phyloP scores from a whole-genome alignment of 2,888 invertebrate species.

The Drosophila subquinaria region DNA sequence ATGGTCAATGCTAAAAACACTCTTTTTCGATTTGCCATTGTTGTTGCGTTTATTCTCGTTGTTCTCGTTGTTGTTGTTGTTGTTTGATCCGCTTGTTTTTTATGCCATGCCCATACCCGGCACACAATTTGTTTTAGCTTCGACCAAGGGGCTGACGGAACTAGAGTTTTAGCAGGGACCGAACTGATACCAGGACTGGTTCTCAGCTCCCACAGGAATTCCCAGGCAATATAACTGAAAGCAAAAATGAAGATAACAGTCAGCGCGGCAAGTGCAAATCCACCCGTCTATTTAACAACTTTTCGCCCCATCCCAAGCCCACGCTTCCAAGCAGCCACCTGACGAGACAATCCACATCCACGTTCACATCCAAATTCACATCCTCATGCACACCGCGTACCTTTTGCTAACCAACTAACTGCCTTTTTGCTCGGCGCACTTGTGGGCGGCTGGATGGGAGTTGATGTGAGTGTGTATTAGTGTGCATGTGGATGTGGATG shows the following conservation, averaged over 20 bases:
- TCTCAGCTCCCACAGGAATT: slow-evolving; percentile 81
- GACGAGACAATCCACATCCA: slow-evolving; percentile 40
- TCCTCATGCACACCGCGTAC: slow-evolving; percentile 40
- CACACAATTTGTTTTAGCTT: slow-evolving; percentile 71
- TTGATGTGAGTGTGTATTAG: neutral
- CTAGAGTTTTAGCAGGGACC: slow-evolving; percentile 13
- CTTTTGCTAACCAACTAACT: slow-evolving; percentile 76
- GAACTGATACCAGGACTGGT: slow-evolving; percentile 24
- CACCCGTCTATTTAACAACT: slow-evolving; percentile 84
- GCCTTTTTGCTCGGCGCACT: slow-evolving; percentile 71
- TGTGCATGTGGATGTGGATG: slow-evolving; percentile 5
- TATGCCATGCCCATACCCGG: slow-evolving; percentile 52
- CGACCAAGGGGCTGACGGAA: slow-evolving; percentile 17
- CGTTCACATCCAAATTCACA: slow-evolving; percentile 31
- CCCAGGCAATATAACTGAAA: slow-evolving; percentile 83
- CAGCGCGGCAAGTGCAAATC: slow-evolving; percentile 84
- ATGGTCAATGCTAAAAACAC: slow-evolving; percentile 80
- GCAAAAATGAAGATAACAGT: slow-evolving; percentile 83
- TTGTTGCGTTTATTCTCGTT: slow-evolving; percentile 28
- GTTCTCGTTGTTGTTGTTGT: slow-evolving; percentile 34
- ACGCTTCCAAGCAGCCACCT: slow-evolving; percentile 40
- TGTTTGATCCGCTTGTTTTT: slow-evolving; percentile 79
- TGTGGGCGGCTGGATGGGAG: slow-evolving; percentile 50
- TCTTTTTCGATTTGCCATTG: slow-evolving; percentile 82
- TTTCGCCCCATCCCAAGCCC: slow-evolving; percentile 32